These are phyloP conservation scores for Ferrisia virgata DNA, from an alignment of 2,888 invertebrate species.

Conservation along the genomic window DNA sequence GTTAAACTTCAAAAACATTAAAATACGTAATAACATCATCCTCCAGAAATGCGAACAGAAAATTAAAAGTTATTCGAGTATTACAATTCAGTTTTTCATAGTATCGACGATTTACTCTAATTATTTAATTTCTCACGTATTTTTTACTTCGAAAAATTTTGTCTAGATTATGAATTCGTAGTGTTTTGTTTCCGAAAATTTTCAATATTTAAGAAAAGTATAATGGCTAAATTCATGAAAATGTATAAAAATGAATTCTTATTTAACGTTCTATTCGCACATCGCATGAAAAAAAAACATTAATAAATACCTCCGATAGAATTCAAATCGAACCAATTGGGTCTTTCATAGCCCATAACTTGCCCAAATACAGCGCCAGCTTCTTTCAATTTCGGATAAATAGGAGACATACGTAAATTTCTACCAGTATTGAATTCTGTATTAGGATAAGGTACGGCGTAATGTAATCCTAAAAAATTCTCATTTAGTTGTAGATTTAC, in stretches of 20 bases:
- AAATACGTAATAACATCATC: background rate
- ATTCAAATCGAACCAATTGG: constrained; percentile 77
- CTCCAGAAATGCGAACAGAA: too few species aligned
- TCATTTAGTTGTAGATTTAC: background rate
- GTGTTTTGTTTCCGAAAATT: too few species aligned
- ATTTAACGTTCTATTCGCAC: too few species aligned
- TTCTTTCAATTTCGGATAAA: constrained; percentile 85
- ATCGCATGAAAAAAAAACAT: background rate
- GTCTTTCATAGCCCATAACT: constrained; percentile 96
- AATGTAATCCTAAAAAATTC: constrained; percentile 62
- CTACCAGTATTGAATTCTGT: constrained; percentile 83
- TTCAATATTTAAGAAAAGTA: too few species aligned
- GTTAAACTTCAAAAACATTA: background rate
- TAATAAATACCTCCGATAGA: constrained; percentile 27
- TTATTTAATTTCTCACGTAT: too few species aligned
- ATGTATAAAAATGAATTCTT: too few species aligned
- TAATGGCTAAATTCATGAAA: too few species aligned
- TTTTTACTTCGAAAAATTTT: too few species aligned
- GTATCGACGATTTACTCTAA: too few species aligned
- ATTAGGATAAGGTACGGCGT: constrained; percentile 77
- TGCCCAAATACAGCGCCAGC: constrained; percentile 94
- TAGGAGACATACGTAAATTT: constrained; percentile 88
- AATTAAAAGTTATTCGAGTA: too few species aligned
- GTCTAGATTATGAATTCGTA: background rate
- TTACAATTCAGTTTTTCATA: too few species aligned